phyloP scores from a whole-genome alignment of 2,113 vertebrate species.

The Procapra przewalskii region DNA sequence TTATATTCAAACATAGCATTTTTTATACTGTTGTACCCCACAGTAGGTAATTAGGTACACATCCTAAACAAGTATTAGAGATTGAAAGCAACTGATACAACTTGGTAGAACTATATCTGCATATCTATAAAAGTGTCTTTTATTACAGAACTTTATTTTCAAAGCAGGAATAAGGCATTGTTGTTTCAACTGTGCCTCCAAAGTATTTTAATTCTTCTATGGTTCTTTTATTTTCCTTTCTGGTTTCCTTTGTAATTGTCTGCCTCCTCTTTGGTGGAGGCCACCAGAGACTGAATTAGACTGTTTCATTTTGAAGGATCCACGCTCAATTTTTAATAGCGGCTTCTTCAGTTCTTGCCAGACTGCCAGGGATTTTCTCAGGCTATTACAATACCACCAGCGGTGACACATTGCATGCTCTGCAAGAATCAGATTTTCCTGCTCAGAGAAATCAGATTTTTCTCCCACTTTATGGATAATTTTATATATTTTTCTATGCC shows the following conservation, averaged over 20 bases:
- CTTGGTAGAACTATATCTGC: not conserved
- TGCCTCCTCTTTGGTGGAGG: not conserved
- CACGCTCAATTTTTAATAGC: conserved; percentile 39
- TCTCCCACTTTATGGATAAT: not conserved
- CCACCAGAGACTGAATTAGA: not conserved
- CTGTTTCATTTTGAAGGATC: not conserved
- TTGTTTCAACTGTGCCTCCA: not conserved
- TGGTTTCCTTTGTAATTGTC: not conserved
- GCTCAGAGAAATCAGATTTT: conserved; percentile 18
- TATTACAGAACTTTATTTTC: not conserved
- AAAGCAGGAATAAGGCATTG: not conserved
- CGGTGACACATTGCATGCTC: not conserved
- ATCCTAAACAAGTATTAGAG: not conserved
- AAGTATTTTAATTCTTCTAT: not conserved
- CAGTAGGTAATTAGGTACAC: not conserved
- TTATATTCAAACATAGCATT: not conserved
- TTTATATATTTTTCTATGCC: not conserved
- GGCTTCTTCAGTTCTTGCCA: not conserved
- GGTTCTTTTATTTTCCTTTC: conserved; percentile 7
- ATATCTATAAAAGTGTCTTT: not conserved
- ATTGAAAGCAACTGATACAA: not conserved
- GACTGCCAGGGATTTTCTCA: not conserved
- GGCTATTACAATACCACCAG: not conserved
- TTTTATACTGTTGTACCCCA: not conserved
- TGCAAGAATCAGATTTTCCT: not conserved